Evolutionary conservation across 2,888 invertebrate genomes (phyloP).

Genomic region (Andrena haemorrhoa): DNA sequence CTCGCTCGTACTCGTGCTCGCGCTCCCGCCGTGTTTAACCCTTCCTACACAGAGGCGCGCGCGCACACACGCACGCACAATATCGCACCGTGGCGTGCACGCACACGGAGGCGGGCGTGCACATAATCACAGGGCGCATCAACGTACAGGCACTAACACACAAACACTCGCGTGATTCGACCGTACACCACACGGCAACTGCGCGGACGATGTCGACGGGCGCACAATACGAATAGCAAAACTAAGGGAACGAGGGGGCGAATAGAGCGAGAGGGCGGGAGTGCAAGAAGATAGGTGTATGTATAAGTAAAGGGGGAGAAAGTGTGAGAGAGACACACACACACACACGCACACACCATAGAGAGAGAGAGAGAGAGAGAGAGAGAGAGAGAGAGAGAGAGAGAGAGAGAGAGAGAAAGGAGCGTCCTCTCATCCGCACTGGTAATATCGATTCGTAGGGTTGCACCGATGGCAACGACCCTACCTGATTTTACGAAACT

Average conservation of each 20-base stretch:
- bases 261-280: constrained; percentile 43
- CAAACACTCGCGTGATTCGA: constrained; percentile 54
- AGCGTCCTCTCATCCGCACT: constrained; percentile 54
- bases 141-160: constrained; percentile 50
- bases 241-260: constrained; percentile 49
- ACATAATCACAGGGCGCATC: constrained; percentile 30
- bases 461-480: constrained; percentile 82
- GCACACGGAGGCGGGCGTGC: constrained; percentile 35
- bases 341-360: too few relatives aligned
- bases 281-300: constrained; percentile 37
- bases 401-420: constrained; percentile 48
- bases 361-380: constrained; percentile 50
- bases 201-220: constrained; percentile 19
- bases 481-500: constrained; percentile 71
- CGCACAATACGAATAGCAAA: constrained; percentile 42
- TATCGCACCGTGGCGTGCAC: constrained; percentile 30
- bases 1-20: constrained; percentile 22
- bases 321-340: constrained; percentile 52
- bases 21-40: constrained; percentile 65
- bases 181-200: constrained; percentile 55
- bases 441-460: constrained; percentile 79
- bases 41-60: constrained; percentile 60
- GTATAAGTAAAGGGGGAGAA: constrained; percentile 56
- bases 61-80: constrained; percentile 25
- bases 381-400: constrained; percentile 57